Evolutionary conservation across 1,140 invertebrate species (phyloP).

Genomic region (Metaphire vulgaris): DNA sequence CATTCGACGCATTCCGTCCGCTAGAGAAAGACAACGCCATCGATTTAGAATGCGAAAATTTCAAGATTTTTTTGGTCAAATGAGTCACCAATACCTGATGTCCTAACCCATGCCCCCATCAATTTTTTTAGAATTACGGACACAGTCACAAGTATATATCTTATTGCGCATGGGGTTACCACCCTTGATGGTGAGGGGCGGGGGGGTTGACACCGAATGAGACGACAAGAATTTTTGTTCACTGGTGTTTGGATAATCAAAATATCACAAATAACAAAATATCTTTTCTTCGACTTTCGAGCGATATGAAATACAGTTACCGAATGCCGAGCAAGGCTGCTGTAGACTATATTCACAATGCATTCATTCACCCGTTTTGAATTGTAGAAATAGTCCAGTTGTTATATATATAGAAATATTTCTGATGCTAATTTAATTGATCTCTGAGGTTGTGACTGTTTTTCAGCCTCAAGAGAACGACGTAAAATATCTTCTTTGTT

Average conservation of each 20-base stretch:
- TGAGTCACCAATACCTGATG: not conserved
- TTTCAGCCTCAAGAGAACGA: not conserved
- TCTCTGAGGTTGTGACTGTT: not conserved
- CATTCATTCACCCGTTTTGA: not conserved
- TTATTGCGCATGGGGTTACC: no score
- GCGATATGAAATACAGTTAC: not conserved
- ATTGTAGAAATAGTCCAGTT: no score
- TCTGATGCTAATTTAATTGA: not conserved
- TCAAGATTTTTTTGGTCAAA: not conserved
- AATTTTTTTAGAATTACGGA: not conserved
- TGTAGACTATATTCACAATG: no score
- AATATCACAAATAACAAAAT: no score
- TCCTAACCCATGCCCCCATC: not conserved
- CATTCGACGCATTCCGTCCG: not conserved
- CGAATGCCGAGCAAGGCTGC: no score
- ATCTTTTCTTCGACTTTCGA: not conserved
- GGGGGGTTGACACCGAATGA: no score
- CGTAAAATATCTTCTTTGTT: not conserved
- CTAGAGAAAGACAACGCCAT: not conserved
- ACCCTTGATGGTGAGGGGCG: no score
- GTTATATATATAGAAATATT: no score
- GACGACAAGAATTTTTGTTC: no score
- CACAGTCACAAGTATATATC: not conserved
- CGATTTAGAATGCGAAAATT: not conserved
- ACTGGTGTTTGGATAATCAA: no score